Conservation (phyloP, 2,113 vertebrate genomes). For the Laterallus jamaicensis region DNA sequence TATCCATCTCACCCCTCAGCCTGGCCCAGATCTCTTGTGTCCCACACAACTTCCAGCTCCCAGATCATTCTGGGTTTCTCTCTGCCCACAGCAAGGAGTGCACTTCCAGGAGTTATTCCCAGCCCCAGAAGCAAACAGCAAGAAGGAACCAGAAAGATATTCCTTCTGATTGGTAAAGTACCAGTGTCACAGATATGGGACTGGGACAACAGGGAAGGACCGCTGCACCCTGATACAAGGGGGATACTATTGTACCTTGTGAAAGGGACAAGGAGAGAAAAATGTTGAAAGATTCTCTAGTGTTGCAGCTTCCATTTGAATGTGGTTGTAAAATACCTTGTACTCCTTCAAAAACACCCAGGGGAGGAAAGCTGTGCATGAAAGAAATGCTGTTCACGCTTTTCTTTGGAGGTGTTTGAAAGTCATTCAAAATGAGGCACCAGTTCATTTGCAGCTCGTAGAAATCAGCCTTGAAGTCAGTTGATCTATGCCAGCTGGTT, state of each 20-base stretch:
- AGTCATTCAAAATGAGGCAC: not conserved
- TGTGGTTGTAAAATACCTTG: not conserved
- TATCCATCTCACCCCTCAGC: not conserved
- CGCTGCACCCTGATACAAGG: not conserved
- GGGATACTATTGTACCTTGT: not conserved
- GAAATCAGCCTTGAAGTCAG: not conserved
- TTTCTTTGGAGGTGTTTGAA: slow-evolving; percentile 18
- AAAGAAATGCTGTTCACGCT: not conserved
- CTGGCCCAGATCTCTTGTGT: not conserved
- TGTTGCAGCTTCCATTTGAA: not conserved
- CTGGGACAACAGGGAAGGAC: not conserved
- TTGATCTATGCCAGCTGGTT: not conserved
- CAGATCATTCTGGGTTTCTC: not conserved
- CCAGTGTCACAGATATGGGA: not conserved
- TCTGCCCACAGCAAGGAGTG: not conserved
- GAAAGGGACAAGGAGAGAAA: not conserved
- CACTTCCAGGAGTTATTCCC: not conserved
- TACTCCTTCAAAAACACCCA: slow-evolving; percentile 12
- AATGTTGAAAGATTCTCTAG: not conserved
- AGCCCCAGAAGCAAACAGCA: not conserved
- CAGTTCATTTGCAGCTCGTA: not conserved
- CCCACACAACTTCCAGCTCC: not conserved
- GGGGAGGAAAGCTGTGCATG: not conserved
- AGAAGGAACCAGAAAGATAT: not conserved
- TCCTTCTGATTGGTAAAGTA: not conserved